These are phyloP conservation scores for Onthophagus sagittarius DNA, from an alignment of 2,888 invertebrate species.

Conservation along the genomic window DNA sequence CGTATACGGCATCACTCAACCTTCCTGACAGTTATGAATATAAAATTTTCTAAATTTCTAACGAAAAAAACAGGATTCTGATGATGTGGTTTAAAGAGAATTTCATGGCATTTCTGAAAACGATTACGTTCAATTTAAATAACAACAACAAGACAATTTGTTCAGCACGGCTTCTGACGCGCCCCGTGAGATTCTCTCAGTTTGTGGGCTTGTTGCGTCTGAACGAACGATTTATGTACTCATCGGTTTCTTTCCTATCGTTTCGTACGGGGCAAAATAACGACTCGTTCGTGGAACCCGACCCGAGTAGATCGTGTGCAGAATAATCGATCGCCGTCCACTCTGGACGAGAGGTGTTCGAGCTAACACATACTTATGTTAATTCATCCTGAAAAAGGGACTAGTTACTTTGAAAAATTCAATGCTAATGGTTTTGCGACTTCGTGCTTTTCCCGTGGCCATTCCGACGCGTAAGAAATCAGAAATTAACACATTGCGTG, in stretches of 20 bases:
- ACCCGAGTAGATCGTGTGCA: slow-evolving; percentile 30
- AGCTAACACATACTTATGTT: slow-evolving; percentile 36
- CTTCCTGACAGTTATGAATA: background rate
- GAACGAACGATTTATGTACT: background rate
- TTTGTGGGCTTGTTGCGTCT: slow-evolving; percentile 16
- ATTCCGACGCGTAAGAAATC: background rate
- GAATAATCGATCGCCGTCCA: slow-evolving; percentile 35
- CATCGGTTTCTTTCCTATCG: slow-evolving; percentile 27
- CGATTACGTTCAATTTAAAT: background rate
- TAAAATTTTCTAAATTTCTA: background rate
- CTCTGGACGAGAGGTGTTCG: background rate
- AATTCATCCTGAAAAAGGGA: slow-evolving; percentile 26
- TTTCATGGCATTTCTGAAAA: background rate
- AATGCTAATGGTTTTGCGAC: slow-evolving; percentile 27
- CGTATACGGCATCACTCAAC: background rate
- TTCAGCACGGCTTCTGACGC: slow-evolving; percentile 16
- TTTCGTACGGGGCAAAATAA: slow-evolving; percentile 22
- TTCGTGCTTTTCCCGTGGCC: slow-evolving; percentile 6
- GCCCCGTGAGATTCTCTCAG: slow-evolving; percentile 1
- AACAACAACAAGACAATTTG: background rate
- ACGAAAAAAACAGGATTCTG: background rate
- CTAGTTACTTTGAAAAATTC: slow-evolving; percentile 33
- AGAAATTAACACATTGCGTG: background rate
- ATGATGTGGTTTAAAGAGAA: background rate
- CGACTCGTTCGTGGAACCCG: slow-evolving; percentile 13